Percentiles rank a stretch among this genome's conserved stretches.
These are phyloP conservation scores for Caenorhabditis virilis DNA, from an alignment of 2,888 invertebrate genomes.

Conservation along the genomic window DNA sequence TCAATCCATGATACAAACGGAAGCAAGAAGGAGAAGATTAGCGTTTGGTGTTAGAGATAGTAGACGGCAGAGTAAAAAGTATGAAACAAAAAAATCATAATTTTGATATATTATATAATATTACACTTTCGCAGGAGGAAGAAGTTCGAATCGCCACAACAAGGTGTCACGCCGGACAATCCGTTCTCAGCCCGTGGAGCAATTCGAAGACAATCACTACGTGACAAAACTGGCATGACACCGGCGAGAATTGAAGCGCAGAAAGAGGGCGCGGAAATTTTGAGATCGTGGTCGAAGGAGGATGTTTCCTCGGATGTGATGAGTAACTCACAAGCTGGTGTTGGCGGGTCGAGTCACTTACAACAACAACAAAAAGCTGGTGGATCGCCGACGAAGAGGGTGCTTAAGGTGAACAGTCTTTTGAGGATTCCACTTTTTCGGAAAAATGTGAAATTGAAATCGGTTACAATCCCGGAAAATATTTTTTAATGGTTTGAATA, in stretches of 20 bases:
- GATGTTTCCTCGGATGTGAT: constrained; percentile 45
- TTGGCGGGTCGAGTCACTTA: constrained; percentile 4
- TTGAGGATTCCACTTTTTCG: too few species aligned
- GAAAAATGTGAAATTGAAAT: too few species aligned
- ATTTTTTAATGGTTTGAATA: too few species aligned
- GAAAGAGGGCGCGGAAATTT: constrained; percentile 62
- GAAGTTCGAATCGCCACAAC: constrained; percentile 69
- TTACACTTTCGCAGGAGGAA: constrained; percentile 48
- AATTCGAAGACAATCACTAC: constrained; percentile 65
- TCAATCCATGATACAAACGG: constrained; percentile 57
- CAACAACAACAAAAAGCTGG: constrained; percentile 21
- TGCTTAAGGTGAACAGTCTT: constrained; percentile 51
- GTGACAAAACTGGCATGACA: constrained; percentile 66
- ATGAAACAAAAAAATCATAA: neutral
- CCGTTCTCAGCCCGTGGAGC: constrained; percentile 67
- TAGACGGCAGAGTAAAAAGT: constrained; percentile 62
- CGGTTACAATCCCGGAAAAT: too few species aligned
- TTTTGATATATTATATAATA: neutral
- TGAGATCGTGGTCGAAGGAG: constrained; percentile 52
- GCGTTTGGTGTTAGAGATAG: constrained; percentile 66
- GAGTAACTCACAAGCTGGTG: too few species aligned
- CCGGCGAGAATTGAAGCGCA: constrained; percentile 66
- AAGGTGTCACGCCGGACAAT: constrained; percentile 57
- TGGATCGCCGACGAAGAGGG: constrained; percentile 46
- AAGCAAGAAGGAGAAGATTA: constrained; percentile 51